Base-by-base conservation (phyloP, 2,888 invertebrate species). In the Drosophila mettleri region DNA sequence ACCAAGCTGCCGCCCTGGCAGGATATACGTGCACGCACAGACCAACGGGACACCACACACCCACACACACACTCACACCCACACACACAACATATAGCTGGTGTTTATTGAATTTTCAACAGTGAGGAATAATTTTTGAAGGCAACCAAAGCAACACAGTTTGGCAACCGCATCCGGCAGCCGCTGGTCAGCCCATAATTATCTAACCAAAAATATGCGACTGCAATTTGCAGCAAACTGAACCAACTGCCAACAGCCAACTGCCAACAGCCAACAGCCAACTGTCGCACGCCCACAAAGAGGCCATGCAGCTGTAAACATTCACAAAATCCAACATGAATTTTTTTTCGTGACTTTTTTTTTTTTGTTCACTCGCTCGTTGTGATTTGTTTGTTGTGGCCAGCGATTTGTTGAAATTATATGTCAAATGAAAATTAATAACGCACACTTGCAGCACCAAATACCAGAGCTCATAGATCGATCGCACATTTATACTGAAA, bases 201-300 rank as follows among this genome's bases (percentile, higher is more conserved):
- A 83, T 87, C 80, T 84, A 85, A 78, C 82, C 85, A 69, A 65
- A 83, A 69, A 81, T 79, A 75, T 86, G 57, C 61, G 57, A 62
- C 24, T 54, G 78, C 68, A 73, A 64, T 77, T 73, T 76, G 52
- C 55, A 62, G 55, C 14, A 33, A 33, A 39, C 36, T 31, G 38
- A 24, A 16, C n/a, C 53, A 20, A 5, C 39, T 10, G 14, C 39
- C 18, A 18, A 9, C 24, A 9, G 24, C 24, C 43, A 9, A 24
- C n/a, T 12, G 18, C 1, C 20, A 3, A 1, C 12, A 12, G 22
- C 22, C 41, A 29, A 18, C 46, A 46, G 46, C 46, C 38, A 46
- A 51, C 45, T 38, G 16, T 36, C 31, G 5, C 61, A 54, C 31
- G 18, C 27, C 61, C 76, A 57, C 62, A 66, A 72, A 72, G 43